A percentile compares a stretch with the other conserved stretches of the same genome.
These are phyloP conservation scores for Chaetodon trifasciatus DNA, from an alignment of 2,797 vertebrate genomes.

Conservation along the genomic window DNA sequence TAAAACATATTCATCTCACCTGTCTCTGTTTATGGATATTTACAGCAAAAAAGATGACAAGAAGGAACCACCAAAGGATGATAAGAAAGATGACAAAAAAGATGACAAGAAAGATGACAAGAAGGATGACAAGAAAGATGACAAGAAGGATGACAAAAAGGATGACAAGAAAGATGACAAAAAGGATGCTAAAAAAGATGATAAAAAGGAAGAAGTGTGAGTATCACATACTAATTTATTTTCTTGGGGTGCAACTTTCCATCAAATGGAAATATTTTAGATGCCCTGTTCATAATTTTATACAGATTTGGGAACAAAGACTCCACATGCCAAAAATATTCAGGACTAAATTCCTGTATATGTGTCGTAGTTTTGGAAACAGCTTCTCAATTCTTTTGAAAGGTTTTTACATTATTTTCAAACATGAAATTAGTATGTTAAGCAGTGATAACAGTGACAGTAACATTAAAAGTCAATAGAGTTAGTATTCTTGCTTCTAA, in stretches of 20 bases:
- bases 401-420: conserved; percentile 3
- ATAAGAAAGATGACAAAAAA: conserved; percentile 69
- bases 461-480: not conserved
- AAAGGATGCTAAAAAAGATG: conserved; percentile 65
- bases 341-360: not conserved
- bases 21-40: conserved; percentile 29
- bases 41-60: conserved; percentile 80
- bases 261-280: not conserved
- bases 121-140: conserved; percentile 63
- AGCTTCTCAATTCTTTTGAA: not conserved
- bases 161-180: conserved; percentile 63
- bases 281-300: not conserved
- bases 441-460: not conserved
- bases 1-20: not conserved
- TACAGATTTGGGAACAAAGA: not conserved
- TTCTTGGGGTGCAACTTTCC: not conserved
- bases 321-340: too few species aligned
- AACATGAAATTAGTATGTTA: not conserved
- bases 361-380: not conserved
- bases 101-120: conserved; percentile 67
- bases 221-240: conserved; percentile 24
- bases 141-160: conserved; percentile 68
- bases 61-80: conserved; percentile 48
- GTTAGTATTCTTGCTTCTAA: not conserved
- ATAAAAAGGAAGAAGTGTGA: conserved; percentile 78